phyloP scores from a whole-genome alignment of 2,797 vertebrate genomes.

The Fistularia commersonii region DNA sequence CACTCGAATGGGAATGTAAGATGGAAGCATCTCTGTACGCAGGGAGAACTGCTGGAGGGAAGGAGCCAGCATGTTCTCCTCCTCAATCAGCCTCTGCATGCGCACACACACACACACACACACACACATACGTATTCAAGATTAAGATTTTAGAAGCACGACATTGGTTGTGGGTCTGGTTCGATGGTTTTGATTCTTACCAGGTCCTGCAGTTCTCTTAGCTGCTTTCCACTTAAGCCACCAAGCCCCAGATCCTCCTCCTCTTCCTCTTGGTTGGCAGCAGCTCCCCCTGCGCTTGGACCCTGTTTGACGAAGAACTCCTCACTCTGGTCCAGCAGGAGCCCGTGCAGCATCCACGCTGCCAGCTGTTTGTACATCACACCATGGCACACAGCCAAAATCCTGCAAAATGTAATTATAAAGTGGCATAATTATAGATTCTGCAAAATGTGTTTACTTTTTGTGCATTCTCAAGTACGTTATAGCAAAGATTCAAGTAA shows the following conservation, averaged over 20 bases:
- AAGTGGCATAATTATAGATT: no score
- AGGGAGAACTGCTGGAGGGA: slow-evolving; percentile 97
- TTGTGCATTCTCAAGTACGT: no score
- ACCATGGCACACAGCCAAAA: slow-evolving; percentile 93
- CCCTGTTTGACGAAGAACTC: slow-evolving; percentile 97
- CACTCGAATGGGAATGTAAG: slow-evolving; percentile 92
- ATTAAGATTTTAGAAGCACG: neutral
- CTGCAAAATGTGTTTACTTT: no score
- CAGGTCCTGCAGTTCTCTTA: slow-evolving; percentile 93
- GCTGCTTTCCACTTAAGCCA: slow-evolving; percentile 93
- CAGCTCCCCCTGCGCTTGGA: slow-evolving; percentile 83
- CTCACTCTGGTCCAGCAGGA: slow-evolving; percentile 93
- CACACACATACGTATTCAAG: neutral
- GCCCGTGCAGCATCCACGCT: slow-evolving; percentile 96
- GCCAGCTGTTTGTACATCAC: slow-evolving; percentile 99
- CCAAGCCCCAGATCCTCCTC: slow-evolving; percentile 96
- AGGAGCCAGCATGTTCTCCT: slow-evolving; percentile 97
- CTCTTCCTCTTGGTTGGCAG: slow-evolving; percentile 88
- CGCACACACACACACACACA: neutral
- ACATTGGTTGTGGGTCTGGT: neutral
- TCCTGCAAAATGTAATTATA: slow-evolving; percentile 68
- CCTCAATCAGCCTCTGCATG: slow-evolving; percentile 89
- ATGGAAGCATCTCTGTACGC: slow-evolving; percentile 92
- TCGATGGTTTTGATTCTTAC: slow-evolving; percentile 65
- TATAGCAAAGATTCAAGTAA: no score